Evolutionary conservation across 1,140 invertebrate species (phyloP).

Genomic region (Dryas iulia): DNA sequence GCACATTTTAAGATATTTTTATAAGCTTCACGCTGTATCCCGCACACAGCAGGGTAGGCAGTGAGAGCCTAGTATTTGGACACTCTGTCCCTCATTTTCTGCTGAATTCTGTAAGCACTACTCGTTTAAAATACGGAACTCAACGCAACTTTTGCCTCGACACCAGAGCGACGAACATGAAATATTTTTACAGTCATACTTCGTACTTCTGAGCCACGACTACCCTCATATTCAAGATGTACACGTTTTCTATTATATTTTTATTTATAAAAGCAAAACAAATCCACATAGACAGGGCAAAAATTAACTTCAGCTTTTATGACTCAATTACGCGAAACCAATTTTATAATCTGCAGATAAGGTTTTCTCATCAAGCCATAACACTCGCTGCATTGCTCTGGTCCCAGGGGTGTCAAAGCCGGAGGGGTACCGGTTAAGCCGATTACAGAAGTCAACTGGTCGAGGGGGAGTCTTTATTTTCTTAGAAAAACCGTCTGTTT

Average conservation of each 20-base stretch:
- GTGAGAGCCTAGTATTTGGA: no score
- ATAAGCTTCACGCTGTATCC: no score
- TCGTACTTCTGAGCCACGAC: no score
- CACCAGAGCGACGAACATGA: no score
- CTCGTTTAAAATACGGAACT: no score
- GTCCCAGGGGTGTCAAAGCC: slow-evolving; percentile 56
- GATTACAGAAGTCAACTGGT: slow-evolving; percentile 72
- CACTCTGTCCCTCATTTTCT: no score
- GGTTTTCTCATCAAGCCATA: slow-evolving; percentile 70
- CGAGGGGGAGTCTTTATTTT: slow-evolving; percentile 67
- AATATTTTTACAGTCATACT: no score
- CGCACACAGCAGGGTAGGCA: no score
- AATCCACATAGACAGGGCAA: slow-evolving; percentile 22
- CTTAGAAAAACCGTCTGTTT: slow-evolving; percentile 74
- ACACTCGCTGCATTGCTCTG: slow-evolving; percentile 58
- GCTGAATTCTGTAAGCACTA: no score
- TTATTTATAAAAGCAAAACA: background rate
- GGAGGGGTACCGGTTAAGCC: slow-evolving; percentile 64
- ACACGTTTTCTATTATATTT: background rate
- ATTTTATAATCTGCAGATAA: slow-evolving; percentile 76
- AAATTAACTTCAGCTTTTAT: slow-evolving; percentile 59
- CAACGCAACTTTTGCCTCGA: no score
- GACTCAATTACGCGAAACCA: slow-evolving; percentile 73
- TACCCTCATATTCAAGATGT: no score
- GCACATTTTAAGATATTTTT: no score